These are phyloP conservation scores for Gopherus flavomarginatus DNA, from an alignment of 2,113 vertebrate species.

Conservation along the genomic window DNA sequence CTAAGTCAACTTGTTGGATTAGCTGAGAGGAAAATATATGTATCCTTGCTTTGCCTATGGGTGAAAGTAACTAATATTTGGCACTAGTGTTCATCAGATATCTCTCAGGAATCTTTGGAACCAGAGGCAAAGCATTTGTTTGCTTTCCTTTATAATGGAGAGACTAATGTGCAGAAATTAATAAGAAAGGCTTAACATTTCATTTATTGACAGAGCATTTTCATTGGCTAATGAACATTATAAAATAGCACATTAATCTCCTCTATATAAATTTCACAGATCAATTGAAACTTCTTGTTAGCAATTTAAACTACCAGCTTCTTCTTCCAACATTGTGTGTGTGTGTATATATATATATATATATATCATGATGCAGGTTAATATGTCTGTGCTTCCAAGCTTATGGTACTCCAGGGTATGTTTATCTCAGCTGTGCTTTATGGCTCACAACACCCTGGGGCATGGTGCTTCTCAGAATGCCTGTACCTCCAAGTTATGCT, in stretches of 20 bases:
- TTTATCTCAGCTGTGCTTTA: conserved; percentile 66
- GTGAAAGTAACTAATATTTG: not conserved
- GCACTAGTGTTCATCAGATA: not conserved
- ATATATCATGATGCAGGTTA: conserved; percentile 67
- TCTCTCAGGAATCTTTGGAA: conserved; percentile 1
- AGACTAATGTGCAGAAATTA: not conserved
- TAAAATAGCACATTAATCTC: not conserved
- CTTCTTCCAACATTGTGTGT: not conserved
- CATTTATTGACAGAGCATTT: not conserved
- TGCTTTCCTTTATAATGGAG: not conserved
- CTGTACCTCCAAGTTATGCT: conserved; percentile 54
- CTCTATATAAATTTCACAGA: conserved; percentile 23
- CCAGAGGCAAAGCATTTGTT: not conserved
- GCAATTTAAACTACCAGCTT: not conserved
- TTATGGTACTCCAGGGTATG: conserved; percentile 58
- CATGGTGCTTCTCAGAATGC: conserved; percentile 42
- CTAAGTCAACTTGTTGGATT: not conserved
- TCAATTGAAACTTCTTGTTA: conserved; percentile 6
- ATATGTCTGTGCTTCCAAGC: conserved; percentile 59
- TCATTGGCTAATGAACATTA: not conserved
- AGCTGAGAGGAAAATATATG: not conserved
- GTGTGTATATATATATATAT: not conserved
- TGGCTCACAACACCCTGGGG: conserved; percentile 42
- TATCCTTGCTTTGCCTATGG: not conserved
- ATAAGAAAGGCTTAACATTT: conserved; percentile 2